Conservation (phyloP, 2,797 vertebrate genomes). For the Ctenosaura bakeri region DNA sequence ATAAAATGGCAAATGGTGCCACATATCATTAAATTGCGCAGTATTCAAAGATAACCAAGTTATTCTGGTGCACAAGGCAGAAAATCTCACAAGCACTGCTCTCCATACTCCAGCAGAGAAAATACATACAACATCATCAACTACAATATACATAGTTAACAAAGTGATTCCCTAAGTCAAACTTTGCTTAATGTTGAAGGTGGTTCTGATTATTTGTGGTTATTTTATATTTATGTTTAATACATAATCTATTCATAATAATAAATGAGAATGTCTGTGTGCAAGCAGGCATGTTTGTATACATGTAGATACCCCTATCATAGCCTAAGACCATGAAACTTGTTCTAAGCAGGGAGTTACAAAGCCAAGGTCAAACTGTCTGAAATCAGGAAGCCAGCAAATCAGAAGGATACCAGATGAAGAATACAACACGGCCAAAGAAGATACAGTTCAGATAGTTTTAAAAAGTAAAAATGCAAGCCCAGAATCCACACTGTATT, state of each 20-base stretch:
- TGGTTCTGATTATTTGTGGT: no score
- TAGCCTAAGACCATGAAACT: background rate
- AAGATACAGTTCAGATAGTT: no score
- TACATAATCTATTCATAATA: background rate
- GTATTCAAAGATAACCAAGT: background rate
- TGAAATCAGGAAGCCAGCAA: no score
- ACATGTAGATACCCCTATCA: no score
- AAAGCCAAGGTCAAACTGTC: no score
- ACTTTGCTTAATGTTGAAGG: background rate
- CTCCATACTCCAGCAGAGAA: background rate
- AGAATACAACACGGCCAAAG: no score
- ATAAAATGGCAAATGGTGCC: background rate
- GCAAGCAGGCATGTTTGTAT: background rate
- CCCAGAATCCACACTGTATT: no score
- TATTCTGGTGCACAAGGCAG: background rate
- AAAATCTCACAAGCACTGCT: background rate
- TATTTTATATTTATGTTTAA: background rate
- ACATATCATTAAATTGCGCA: background rate
- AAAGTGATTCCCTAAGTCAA: background rate
- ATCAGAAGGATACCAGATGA: no score
- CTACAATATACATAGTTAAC: background rate
- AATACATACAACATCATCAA: background rate
- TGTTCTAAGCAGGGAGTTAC: no score
- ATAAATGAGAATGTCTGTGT: background rate
- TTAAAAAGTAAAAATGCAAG: no score